Evolutionary conservation across 2,113 vertebrate genomes (phyloP).

Genomic region (Nannospalax galili): DNA sequence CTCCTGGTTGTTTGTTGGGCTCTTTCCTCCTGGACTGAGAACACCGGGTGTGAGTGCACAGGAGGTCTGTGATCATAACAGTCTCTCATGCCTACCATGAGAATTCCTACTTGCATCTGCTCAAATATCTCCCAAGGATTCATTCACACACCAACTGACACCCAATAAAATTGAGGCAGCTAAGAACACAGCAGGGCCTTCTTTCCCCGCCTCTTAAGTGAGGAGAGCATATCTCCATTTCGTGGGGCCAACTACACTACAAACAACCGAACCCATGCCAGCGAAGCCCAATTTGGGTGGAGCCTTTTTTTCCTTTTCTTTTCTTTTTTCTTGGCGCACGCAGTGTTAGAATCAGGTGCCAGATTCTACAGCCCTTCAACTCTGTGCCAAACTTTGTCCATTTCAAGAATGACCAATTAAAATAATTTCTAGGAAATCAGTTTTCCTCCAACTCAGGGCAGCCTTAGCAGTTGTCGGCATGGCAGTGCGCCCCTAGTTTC

Average conservation of each 20-base stretch:
- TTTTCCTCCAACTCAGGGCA: constrained; percentile 33
- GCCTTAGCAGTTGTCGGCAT: constrained; percentile 5
- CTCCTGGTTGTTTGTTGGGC: background rate
- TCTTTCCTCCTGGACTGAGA: background rate
- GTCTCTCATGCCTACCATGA: background rate
- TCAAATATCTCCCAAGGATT: constrained; percentile 1
- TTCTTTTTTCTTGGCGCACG: constrained; percentile 29
- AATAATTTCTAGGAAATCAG: constrained; percentile 36
- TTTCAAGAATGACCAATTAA: constrained; percentile 60
- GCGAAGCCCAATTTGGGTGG: constrained; percentile 3
- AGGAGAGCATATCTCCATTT: background rate
- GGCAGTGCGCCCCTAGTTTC: background rate
- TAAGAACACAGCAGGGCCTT: background rate
- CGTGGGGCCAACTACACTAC: background rate
- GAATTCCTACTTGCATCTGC: constrained; percentile 1
- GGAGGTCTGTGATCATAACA: background rate
- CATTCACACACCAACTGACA: constrained; percentile 11
- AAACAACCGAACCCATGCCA: constrained; percentile 4
- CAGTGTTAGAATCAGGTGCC: constrained; percentile 40
- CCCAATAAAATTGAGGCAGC: background rate
- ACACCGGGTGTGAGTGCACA: background rate
- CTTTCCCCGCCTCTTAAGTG: background rate
- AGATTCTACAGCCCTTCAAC: constrained; percentile 71
- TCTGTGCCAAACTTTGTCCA: constrained; percentile 66
- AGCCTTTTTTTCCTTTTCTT: constrained; percentile 60